Base-by-base conservation (phyloP, 2,888 invertebrate genomes). In the Lasioglossum marginatum region DNA sequence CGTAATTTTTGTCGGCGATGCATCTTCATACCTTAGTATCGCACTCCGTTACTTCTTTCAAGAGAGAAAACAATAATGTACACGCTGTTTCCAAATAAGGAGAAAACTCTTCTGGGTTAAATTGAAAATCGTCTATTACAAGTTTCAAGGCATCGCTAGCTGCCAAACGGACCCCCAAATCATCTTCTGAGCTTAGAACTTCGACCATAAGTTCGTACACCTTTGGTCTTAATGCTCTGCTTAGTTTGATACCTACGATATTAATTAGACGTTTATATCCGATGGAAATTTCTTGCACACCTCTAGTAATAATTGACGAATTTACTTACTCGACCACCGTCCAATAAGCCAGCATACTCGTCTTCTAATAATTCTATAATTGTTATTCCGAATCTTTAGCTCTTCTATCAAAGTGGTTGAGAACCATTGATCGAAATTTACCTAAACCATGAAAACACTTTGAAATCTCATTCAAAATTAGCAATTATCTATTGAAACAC, bases 361-460 rank as follows among this genome's bases (percentile, higher is more conserved):
- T 88, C 98, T 96, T 78, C 98, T 96, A 73, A 99, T 97, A 87
- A 99, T 97, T 93, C 98, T 96, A 93, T 98, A 98, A 93, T 98
- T 98, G 86, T 97, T 97, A 88, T 97, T 97, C 93, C 97, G 97
- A 34, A 98, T 96, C 94, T 97, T 97, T 84, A 99, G 95, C 95
- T 99, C 99, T 92, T 97, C 96, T 79, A 97, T 96, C 76, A 99
- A 95, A 60, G 98, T 97, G 68, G 97, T 97, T 23, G 97, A 97
- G 92, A 99, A 98, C 99, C 99, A 99, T 91, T 97, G 96, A 95
- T 99, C 98, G 95, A 99, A 99, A 95, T 99, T 98, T 63, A 99
- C 97, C 97, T 97, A 82, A 68, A 82, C 85, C 82, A 88, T 82
- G 84, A 75, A 87, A 80, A 70, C 40, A 40, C 40, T 70, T 40